phyloP scores from a whole-genome alignment of 2,113 vertebrate genomes.

The Dolichotis patagonum region DNA sequence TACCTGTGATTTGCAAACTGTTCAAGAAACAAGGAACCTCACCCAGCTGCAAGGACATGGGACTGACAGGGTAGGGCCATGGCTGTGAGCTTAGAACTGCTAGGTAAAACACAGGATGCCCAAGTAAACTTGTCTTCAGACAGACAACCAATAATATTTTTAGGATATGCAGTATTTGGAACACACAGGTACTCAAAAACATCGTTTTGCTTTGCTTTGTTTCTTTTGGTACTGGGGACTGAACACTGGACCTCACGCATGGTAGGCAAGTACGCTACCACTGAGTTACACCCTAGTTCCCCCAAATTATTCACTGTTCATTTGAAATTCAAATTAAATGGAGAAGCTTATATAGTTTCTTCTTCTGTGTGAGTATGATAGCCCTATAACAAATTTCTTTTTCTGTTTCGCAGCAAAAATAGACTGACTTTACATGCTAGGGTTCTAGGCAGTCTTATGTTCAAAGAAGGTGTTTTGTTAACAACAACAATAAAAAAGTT shows the following conservation, averaged over 20 bases:
- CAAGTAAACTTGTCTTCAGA: background rate
- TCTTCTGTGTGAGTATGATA: background rate
- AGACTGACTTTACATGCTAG: background rate
- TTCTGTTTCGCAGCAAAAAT: background rate
- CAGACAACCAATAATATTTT: background rate
- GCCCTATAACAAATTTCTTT: background rate
- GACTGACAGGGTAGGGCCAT: rapidly evolving
- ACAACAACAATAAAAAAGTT: background rate
- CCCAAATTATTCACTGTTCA: background rate
- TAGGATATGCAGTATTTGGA: background rate
- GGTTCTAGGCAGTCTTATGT: background rate
- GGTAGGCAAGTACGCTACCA: background rate
- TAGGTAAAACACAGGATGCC: background rate
- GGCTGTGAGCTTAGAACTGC: background rate
- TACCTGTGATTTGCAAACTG: constrained; percentile 7
- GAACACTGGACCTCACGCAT: background rate
- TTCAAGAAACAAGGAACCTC: background rate
- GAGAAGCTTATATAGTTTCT: background rate
- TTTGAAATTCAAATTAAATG: constrained; percentile 28
- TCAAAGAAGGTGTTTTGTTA: background rate
- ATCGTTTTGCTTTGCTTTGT: no score
- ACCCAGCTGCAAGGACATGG: background rate
- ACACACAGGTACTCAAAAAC: background rate
- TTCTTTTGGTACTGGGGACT: background rate
- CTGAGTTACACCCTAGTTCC: background rate